Evolutionary conservation across 1,140 invertebrate genomes (phyloP), one percentile per base, ranked within the genome.

Genomic region (Geopemphigus sp.): DNA sequence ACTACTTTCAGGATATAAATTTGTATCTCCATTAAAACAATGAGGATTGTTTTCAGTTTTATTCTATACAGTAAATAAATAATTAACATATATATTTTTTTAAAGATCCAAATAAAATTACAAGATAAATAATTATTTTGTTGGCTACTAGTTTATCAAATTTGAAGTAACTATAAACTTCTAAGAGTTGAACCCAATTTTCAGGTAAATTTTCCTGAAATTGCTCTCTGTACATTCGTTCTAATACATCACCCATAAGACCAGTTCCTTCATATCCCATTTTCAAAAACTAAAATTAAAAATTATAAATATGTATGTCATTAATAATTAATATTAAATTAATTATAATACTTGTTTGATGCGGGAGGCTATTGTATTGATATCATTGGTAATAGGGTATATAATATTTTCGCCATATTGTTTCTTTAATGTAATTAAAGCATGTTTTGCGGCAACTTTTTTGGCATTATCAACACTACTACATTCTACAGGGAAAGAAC

Each of bases 311-410:
- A 70, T 61, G 22, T 61, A 53, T 19, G 10, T 24, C 3, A 50
- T 50, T 29, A 50, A 50, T 70, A 15, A 39, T 19, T n/a, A n/a
- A 66, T 5, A 14, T 39, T 39, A 22, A 6, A 12, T 39, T 39
- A 8, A 29, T 26, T 68, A 0, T 26, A 68, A 50, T 68, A 78
- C 74, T n/a, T 12, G 15, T 78, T 32, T 78, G 24, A 78, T 45
- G n/a, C 57, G 59, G 5, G 57, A 78, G 24, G 74, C 74, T 57
- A 78, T 63, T 50, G 24, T 26, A 78, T 78, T 63, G 14, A 78
- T 78, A 63, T 78, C 74, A 47, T 63, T 59, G 0, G 74, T 78
- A 63, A 78, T 59, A 24, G 74, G 74, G 15, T 78, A 63, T 50
- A 61, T 59, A 19, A 61, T 22, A 50, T 26, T 78, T 74, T 74